These are phyloP conservation scores for Euproctis similis DNA, from an alignment of 2,888 invertebrate genomes.

Conservation along the genomic window DNA sequence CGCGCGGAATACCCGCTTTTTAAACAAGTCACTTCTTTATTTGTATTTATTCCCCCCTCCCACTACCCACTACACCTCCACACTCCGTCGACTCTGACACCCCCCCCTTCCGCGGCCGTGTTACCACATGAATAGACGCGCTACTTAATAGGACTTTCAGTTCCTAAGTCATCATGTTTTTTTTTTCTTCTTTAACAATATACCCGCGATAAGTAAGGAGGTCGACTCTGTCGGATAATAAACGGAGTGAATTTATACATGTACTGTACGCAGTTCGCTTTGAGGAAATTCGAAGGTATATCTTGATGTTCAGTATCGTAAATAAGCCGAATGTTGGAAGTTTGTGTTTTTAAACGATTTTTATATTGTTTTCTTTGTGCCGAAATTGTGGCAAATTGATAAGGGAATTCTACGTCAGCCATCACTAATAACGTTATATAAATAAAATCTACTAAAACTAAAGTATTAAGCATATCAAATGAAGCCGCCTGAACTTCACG, in stretches of 20 bases:
- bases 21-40: conserved; percentile 75
- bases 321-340: conserved; percentile 41
- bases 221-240: conserved; percentile 68
- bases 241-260: conserved; percentile 64
- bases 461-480: too few species aligned
- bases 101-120: conserved; percentile 47
- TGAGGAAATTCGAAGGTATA: conserved; percentile 49
- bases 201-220: conserved; percentile 62
- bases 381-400: conserved; percentile 32
- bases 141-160: conserved; percentile 74
- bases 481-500: too few species aligned
- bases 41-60: conserved; percentile 56
- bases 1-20: conserved; percentile 69
- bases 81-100: conserved; percentile 17
- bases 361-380: conserved; percentile 28
- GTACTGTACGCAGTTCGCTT: too few species aligned
- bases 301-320: conserved; percentile 57
- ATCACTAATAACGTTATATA: too few species aligned
- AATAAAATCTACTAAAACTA: too few species aligned
- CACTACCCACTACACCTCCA: conserved; percentile 27
- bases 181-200: too few species aligned
- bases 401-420: conserved; percentile 23
- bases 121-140: conserved; percentile 71
- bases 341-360: conserved; percentile 34
- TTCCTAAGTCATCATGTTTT: conserved; percentile 73